Percentiles rank a stretch among this genome's conserved stretches.
These are phyloP conservation scores for Pyrrhia umbra DNA, from an alignment of 2,888 invertebrate genomes.

Conservation along the genomic window DNA sequence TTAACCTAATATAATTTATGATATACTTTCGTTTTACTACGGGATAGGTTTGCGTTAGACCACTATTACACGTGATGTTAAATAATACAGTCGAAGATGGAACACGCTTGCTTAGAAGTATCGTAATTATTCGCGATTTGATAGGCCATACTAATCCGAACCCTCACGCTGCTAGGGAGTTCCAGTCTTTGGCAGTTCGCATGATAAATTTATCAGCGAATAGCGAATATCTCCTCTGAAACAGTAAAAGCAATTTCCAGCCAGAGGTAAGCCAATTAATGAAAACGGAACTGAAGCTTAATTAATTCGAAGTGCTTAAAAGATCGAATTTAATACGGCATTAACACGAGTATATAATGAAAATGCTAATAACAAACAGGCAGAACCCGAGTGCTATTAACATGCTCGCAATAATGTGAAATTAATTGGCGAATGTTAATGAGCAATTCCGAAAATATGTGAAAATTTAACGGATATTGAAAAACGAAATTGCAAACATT, in stretches of 20 bases:
- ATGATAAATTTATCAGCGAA: no score
- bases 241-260: conserved; percentile 40
- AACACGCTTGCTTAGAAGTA: no score
- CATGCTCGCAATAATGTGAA: conserved; percentile 21
- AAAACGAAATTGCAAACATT: conserved; percentile 8
- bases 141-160: no score
- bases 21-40: no score
- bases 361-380: conserved; percentile 39
- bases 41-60: no score
- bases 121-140: no score
- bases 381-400: conserved; percentile 26
- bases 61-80: no score
- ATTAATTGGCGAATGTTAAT: conserved; percentile 29
- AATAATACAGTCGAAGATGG: no score
- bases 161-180: no score
- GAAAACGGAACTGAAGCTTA: conserved; percentile 32
- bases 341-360: conserved; percentile 43
- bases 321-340: conserved; percentile 46
- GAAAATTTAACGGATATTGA: conserved; percentile 7
- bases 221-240: conserved; percentile 2
- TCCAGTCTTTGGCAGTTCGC: no score
- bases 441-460: background rate
- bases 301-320: conserved; percentile 45
- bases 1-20: conserved; percentile 10
- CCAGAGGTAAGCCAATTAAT: conserved; percentile 25